Evolutionary conservation across 2,888 invertebrate genomes (phyloP).

Genomic region (Hydroisotoma schaefferi): DNA sequence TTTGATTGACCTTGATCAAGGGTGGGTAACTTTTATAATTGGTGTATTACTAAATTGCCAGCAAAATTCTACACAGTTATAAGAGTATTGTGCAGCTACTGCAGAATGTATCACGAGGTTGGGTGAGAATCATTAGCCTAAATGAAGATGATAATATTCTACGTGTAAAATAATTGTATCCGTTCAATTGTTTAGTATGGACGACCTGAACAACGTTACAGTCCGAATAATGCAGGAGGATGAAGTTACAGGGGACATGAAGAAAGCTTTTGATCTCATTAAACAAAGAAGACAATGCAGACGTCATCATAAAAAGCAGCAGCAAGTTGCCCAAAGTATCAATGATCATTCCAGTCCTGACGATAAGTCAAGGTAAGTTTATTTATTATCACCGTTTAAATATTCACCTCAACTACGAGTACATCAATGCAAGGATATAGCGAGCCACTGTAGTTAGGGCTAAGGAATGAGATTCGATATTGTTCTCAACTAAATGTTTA

Average conservation of each 20-base stretch:
- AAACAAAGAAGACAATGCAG: slow-evolving; percentile 60
- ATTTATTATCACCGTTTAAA: too few relatives aligned
- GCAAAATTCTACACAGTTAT: neutral
- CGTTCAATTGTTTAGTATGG: slow-evolving; percentile 35
- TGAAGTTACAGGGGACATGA: slow-evolving; percentile 56
- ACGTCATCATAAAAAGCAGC: slow-evolving; percentile 52
- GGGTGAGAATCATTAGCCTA: too few relatives aligned
- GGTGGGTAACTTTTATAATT: slow-evolving; percentile 18
- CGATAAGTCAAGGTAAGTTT: neutral
- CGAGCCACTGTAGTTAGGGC: too few relatives aligned
- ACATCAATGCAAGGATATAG: too few relatives aligned
- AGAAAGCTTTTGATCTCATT: slow-evolving; percentile 61
- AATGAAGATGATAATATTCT: too few relatives aligned
- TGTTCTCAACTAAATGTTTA: too few relatives aligned
- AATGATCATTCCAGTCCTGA: neutral
- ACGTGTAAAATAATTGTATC: too few relatives aligned
- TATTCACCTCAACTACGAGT: too few relatives aligned
- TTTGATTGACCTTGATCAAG: slow-evolving; percentile 37
- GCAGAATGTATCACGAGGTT: too few relatives aligned
- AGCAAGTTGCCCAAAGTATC: slow-evolving; percentile 23
- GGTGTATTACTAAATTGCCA: neutral
- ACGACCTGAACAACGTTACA: slow-evolving; percentile 56
- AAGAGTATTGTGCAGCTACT: too few relatives aligned
- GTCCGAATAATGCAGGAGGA: slow-evolving; percentile 57
- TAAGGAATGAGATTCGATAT: too few relatives aligned